Base-by-base conservation (phyloP, 2,113 vertebrate species). In the Saccopteryx leptura region DNA sequence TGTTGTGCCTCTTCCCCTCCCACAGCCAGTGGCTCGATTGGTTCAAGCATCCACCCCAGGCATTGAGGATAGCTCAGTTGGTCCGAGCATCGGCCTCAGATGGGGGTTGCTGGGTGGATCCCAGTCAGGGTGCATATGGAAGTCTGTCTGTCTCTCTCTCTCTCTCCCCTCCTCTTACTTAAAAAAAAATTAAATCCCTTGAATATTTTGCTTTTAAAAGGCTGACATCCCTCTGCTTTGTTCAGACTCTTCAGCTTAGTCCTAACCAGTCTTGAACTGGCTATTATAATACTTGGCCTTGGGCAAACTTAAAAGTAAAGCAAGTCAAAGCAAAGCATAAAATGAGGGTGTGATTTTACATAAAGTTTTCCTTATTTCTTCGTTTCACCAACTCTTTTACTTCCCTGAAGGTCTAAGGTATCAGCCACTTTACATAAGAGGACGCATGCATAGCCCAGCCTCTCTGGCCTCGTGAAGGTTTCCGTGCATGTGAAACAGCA, bases 251-350 rank as follows among this genome's bases (percentile, higher is more conserved):
- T 65, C 72, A 14, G 78, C 65, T 94, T 56, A 2, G n/a, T n/a
- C 63, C 63, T 66, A 69, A 69, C 68, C 94, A 87, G 69, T 26
- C 83, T 28, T 74, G 69, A 94, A 48, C 0, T 28, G 39, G 75
- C 33, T 48, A 50, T 66, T n/a, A 11, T 48, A 50, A 61, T n/a
- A 11, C 24, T 5, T 83, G 54, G 80, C 88, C 71, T 58, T 33
- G 26, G 85, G 71, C 63, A 79, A 74, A 75, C 90, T 95, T 93
- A 26, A 54, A 87, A 93, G 39, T 9, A 33, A 76, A 96, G 81
- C 76, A 71, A 96, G 88, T 93, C 71, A 87, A 87, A 87, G 78
- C 92, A 90, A 13, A 90, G 65, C 58, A 2, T 9, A 31, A 14
- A 72, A 76, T 0, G 4, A 93, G 76, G 84, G 83, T 11, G 26